These are phyloP conservation scores for Hypomecis atomaria DNA, from an alignment of 2,888 invertebrate species.

Conservation along the genomic window DNA sequence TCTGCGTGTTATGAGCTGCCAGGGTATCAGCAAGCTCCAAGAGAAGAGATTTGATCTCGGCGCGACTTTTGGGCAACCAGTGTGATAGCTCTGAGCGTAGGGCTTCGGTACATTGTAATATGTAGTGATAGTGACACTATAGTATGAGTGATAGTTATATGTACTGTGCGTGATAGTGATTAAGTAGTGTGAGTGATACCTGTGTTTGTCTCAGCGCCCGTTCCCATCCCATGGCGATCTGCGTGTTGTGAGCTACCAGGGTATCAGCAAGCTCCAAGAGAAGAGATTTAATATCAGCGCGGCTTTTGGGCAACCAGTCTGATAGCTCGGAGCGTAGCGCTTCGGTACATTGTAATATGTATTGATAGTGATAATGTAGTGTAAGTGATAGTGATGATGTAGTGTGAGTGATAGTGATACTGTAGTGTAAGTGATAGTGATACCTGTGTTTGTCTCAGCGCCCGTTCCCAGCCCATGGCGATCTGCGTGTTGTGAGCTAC, in stretches of 20 bases:
- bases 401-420: not conserved
- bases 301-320: conserved; percentile 73
- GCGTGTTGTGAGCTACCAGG: conserved; percentile 64
- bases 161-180: too few species aligned
- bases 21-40: conserved; percentile 70
- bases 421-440: too few species aligned
- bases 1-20: conserved; percentile 61
- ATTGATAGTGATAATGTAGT: too few species aligned
- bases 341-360: too few species aligned
- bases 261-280: conserved; percentile 68
- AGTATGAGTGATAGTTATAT: too few species aligned
- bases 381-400: too few species aligned
- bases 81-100: conserved; percentile 71
- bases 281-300: conserved; percentile 63
- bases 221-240: conserved; percentile 67
- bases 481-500: conserved; percentile 62
- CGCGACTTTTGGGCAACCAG: conserved; percentile 71
- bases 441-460: conserved; percentile 58
- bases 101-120: conserved; percentile 69
- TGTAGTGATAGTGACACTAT: too few species aligned
- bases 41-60: conserved; percentile 65
- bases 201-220: conserved; percentile 64
- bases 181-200: too few species aligned
- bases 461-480: conserved; percentile 68
- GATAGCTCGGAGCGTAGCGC: too few species aligned